Percentiles rank a stretch among this genome's conserved stretches.
Evolutionary conservation across 2,888 invertebrate species (phyloP).

Genomic region (Tholera decimalis): DNA sequence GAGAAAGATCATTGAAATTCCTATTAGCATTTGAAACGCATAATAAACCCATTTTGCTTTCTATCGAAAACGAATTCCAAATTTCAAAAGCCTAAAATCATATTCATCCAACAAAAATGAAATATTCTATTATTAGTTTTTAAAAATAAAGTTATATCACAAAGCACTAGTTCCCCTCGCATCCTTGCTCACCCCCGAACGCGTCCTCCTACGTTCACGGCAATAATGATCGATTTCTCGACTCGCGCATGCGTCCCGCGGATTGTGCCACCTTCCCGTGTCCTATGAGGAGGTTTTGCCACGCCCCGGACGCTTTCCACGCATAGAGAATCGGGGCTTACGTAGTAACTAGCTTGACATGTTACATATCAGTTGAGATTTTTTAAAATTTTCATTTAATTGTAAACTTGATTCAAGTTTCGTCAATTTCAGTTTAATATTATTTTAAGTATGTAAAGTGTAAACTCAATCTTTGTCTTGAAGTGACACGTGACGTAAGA

Average conservation of each 20-base stretch:
- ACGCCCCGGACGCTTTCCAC: slow-evolving; percentile 17
- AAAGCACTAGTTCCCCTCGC: background rate
- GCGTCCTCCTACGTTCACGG: background rate
- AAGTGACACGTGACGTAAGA: slow-evolving; percentile 1
- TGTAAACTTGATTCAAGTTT: too few relatives aligned
- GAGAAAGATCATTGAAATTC: too few relatives aligned
- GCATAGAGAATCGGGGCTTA: background rate
- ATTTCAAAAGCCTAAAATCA: background rate
- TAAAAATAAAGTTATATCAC: background rate
- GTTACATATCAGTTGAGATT: too few relatives aligned
- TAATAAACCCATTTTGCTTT: too few relatives aligned
- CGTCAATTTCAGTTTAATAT: too few relatives aligned
- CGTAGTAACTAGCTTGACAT: background rate
- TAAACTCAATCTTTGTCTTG: background rate
- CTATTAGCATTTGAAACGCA: too few relatives aligned
- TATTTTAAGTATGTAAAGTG: too few relatives aligned
- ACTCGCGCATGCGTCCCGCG: slow-evolving; percentile 36
- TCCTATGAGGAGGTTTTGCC: background rate
- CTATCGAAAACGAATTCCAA: background rate
- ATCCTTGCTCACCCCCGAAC: background rate
- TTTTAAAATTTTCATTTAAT: too few relatives aligned
- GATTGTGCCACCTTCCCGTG: background rate
- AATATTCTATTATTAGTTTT: background rate
- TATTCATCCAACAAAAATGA: background rate
- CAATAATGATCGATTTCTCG: slow-evolving; percentile 36